Evolutionary conservation across 35 echinoderm and acorn worm genomes (phyloP).

Genomic region (Apostichopus californicus): DNA sequence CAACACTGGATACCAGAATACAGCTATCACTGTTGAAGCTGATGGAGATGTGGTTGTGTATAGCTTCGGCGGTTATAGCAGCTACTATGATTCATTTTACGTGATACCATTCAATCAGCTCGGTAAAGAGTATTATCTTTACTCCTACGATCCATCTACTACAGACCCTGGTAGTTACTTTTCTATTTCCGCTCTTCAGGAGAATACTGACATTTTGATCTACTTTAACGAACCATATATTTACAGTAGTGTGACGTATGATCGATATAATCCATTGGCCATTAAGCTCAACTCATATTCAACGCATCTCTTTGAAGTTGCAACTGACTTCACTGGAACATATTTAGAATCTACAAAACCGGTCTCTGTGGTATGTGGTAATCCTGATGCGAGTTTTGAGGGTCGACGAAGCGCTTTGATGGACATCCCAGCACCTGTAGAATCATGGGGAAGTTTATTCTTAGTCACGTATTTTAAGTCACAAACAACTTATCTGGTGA

Average conservation of each 20-base stretch:
- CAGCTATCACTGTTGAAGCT: constrained; percentile 14
- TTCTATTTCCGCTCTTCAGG: neutral
- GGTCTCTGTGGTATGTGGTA: neutral
- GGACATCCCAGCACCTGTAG: constrained; percentile 2
- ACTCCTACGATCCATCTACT: neutral
- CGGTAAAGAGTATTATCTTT: neutral
- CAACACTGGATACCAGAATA: neutral
- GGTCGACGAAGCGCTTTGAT: neutral
- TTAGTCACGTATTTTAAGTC: neutral
- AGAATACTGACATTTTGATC: neutral
- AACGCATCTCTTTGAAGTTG: neutral
- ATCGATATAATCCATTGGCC: neutral
- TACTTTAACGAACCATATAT: neutral
- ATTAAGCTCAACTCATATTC: neutral
- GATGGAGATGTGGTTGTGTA: constrained; percentile 19
- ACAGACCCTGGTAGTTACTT: neutral
- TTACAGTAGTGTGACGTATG: neutral
- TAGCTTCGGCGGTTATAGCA: neutral
- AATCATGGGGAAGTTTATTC: constrained; percentile 18
- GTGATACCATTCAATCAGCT: neutral
- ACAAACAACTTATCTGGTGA: neutral
- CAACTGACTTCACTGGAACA: constrained; percentile 14
- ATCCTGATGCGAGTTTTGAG: too few species aligned
- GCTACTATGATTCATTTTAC: constrained; percentile 8
- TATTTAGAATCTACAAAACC: neutral